These are phyloP conservation scores for Nomia melanderi DNA, from an alignment of 1,140 invertebrate species.

Conservation along the genomic window DNA sequence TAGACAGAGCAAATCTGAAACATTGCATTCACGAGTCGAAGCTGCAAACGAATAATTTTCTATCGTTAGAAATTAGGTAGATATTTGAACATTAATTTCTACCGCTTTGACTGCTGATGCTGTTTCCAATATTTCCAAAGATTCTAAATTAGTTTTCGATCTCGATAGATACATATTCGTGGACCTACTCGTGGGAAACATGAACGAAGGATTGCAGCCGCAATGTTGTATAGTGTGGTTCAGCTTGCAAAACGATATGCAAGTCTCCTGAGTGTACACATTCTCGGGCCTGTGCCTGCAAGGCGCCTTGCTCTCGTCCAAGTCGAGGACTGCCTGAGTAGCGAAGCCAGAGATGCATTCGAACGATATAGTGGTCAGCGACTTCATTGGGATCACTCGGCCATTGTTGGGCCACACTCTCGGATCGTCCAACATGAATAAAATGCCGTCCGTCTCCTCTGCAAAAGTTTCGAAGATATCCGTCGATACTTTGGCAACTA, in stretches of 20 bases:
- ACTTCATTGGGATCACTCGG: conserved; percentile 33
- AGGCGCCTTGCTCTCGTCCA: conserved; percentile 27
- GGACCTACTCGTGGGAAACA: conserved; percentile 38
- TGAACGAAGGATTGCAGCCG: conserved; percentile 45
- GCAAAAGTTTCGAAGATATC: background rate
- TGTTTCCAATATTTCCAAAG: too few relatives aligned
- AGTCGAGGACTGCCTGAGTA: conserved; percentile 32
- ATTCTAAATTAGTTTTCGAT: too few relatives aligned
- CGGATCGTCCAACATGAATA: conserved; percentile 41
- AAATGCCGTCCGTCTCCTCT: conserved; percentile 20
- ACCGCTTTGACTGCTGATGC: too few relatives aligned
- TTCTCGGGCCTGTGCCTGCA: conserved; percentile 29
- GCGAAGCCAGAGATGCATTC: conserved; percentile 42
- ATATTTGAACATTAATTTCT: too few relatives aligned
- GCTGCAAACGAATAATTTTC: background rate
- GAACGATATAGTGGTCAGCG: conserved; percentile 18
- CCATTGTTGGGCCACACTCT: conserved; percentile 48
- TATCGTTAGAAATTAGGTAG: background rate
- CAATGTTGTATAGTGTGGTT: conserved; percentile 31
- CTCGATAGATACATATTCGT: too few relatives aligned
- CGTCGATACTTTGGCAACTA: background rate
- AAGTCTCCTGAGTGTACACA: conserved; percentile 39
- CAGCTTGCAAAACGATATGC: conserved; percentile 45
- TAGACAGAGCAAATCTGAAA: conserved; percentile 43
- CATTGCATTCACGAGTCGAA: conserved; percentile 33